Evolutionary conservation across 2,797 vertebrate species (phyloP).

Genomic region (Myoxocephalus aenaeus): DNA sequence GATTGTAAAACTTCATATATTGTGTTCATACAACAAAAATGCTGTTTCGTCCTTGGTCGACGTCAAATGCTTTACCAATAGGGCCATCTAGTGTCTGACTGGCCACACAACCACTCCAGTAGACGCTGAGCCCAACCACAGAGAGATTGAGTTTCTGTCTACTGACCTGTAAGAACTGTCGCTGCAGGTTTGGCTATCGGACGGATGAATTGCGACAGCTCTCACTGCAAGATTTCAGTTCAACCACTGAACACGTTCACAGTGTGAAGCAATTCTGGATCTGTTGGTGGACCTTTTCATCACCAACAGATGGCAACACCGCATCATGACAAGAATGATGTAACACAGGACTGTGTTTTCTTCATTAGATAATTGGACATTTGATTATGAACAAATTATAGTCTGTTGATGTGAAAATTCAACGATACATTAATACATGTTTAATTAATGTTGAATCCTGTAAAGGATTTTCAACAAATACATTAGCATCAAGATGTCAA

Average conservation of each 20-base stretch:
- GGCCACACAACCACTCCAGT: conserved; percentile 1
- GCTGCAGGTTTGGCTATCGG: not conserved
- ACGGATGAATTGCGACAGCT: not conserved
- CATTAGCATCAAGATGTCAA: not conserved
- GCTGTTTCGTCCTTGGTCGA: not conserved
- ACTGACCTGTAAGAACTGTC: not conserved
- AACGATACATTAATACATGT: not conserved
- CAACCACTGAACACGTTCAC: not conserved
- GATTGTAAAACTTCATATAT: not conserved
- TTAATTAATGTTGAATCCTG: not conserved
- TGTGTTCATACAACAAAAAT: not conserved
- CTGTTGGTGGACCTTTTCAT: not conserved
- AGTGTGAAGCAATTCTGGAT: not conserved
- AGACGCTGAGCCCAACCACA: not conserved
- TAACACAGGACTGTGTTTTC: not conserved
- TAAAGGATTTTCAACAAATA: not conserved
- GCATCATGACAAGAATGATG: not conserved
- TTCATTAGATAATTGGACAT: not conserved
- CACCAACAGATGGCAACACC: conserved; percentile 46
- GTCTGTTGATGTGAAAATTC: not conserved
- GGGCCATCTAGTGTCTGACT: conserved; percentile 65
- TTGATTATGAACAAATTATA: not conserved
- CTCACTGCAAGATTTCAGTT: not conserved
- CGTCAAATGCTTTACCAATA: conserved; percentile 50
- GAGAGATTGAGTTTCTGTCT: not conserved